These are phyloP conservation scores for Crocuta crocuta DNA, from an alignment of 2,113 vertebrate genomes.

Conservation along the genomic window DNA sequence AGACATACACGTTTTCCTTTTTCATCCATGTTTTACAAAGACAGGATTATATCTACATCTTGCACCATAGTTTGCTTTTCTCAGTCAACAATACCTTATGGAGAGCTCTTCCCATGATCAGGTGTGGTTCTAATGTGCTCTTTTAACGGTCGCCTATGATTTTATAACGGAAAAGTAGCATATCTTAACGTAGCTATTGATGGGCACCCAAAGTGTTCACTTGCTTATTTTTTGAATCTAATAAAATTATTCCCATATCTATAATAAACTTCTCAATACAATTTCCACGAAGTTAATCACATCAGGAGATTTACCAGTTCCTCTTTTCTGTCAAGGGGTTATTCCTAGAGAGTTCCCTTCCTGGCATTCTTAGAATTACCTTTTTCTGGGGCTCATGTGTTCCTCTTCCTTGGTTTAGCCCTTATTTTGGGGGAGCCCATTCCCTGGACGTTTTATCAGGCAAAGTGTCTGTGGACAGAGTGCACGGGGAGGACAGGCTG, in stretches of 20 bases:
- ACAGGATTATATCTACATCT: neutral
- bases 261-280: neutral
- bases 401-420: neutral
- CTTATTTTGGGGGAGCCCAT: neutral
- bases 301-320: neutral
- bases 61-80: neutral
- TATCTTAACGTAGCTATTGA: neutral
- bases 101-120: neutral
- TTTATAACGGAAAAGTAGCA: neutral
- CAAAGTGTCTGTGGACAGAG: neutral
- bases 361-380: neutral
- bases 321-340: neutral
- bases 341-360: neutral
- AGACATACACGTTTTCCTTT: neutral
- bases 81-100: neutral
- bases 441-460: neutral
- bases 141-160: neutral
- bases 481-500: neutral
- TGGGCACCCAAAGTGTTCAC: neutral
- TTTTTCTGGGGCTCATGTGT: neutral
- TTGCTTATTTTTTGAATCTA: neutral
- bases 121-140: neutral
- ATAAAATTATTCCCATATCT: neutral
- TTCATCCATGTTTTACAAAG: neutral
- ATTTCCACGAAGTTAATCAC: neutral